Evolutionary conservation across 2,797 vertebrate genomes (phyloP), one percentile per base, ranked within the genome.

Genomic region (Gymnoscopelus braueri): DNA sequence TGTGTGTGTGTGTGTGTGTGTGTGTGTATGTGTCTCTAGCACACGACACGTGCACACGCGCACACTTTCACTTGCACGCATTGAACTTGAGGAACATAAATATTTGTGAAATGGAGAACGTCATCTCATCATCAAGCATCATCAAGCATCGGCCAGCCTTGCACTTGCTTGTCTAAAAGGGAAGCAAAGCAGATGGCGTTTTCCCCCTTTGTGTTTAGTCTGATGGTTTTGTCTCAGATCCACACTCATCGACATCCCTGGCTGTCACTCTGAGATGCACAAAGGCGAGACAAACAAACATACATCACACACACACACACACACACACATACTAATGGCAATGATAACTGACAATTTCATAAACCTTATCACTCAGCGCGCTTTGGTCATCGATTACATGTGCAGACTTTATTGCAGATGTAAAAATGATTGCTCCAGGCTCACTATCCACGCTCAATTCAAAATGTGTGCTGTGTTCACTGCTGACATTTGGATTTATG

Each of bases 41-140:
- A 29, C 26, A 4, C 26, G 3, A 68, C 74, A 47, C n/a, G 63
- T 72, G 69, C 65, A 72, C 62, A 72, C 72, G n/a, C 54, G 75
- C 67, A 13, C 39, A 60, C 78, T 57, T 63, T 60, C 73, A 80
- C 81, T 65, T 64, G 12, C 44, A 76, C 65, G 49, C 51, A 24
- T 59, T 11, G 47, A 71, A 66, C 29, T 63, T 71, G 74, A 79
- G 56, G 39, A 69, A 74, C 66, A 63, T 88, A 92, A 91, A 91
- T 89, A 89, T 92, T 90, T 91, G 78, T 48, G 35, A 47, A 15
- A 81, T 52, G 62, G 75, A 47, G 77, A 80, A 62, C 4, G 19
- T 69, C 67, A 65, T 79, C 67, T 89, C 65, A 69, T 68, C 67
- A 65, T 59, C 53, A 58, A 79, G 63, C 65, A 69, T 68, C 67